These are phyloP conservation scores for Steinernema feltiae DNA, from an alignment of 1,140 invertebrate genomes.

Conservation along the genomic window DNA sequence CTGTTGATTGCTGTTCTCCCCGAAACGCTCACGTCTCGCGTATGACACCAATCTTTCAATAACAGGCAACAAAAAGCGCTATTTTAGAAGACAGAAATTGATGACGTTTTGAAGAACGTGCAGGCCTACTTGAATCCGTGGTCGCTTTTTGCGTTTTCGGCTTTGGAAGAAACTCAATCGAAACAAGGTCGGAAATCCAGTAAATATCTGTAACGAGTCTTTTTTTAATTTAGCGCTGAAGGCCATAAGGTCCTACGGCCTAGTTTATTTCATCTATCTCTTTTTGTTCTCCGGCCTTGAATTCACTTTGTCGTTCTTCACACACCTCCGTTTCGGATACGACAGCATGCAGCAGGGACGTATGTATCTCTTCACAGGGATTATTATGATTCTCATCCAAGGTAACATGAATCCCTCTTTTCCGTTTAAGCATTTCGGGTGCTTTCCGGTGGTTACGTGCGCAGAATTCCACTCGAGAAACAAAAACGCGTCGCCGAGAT, in stretches of 20 bases:
- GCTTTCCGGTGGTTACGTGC: conserved; percentile 68
- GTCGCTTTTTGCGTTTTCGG: conserved; percentile 66
- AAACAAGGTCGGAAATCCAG: neutral
- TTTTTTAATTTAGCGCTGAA: conserved; percentile 39
- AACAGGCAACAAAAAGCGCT: too few species aligned
- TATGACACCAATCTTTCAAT: too few species aligned
- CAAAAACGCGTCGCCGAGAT: conserved; percentile 70
- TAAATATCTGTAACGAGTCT: neutral
- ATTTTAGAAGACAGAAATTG: conserved; percentile 67
- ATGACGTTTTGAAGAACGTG: conserved; percentile 68
- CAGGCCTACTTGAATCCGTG: conserved; percentile 67
- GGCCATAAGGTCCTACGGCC: conserved; percentile 70
- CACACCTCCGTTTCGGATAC: conserved; percentile 83
- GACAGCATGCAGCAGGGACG: conserved; percentile 91
- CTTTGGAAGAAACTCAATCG: conserved; percentile 57
- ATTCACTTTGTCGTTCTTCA: conserved; percentile 93
- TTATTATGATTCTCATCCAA: conserved; percentile 87
- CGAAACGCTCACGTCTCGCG: conserved; percentile 69
- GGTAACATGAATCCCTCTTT: conserved; percentile 59
- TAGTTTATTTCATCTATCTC: conserved; percentile 86
- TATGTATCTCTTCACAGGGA: conserved; percentile 90
- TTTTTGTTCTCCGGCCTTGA: conserved; percentile 95
- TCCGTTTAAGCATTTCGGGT: conserved; percentile 1
- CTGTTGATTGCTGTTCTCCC: conserved; percentile 72
- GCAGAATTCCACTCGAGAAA: conserved; percentile 71